A percentile compares a stretch with the other conserved stretches of the same genome.
phyloP scores from a whole-genome alignment of 2,113 vertebrate species.

The Aegypius monachus region DNA sequence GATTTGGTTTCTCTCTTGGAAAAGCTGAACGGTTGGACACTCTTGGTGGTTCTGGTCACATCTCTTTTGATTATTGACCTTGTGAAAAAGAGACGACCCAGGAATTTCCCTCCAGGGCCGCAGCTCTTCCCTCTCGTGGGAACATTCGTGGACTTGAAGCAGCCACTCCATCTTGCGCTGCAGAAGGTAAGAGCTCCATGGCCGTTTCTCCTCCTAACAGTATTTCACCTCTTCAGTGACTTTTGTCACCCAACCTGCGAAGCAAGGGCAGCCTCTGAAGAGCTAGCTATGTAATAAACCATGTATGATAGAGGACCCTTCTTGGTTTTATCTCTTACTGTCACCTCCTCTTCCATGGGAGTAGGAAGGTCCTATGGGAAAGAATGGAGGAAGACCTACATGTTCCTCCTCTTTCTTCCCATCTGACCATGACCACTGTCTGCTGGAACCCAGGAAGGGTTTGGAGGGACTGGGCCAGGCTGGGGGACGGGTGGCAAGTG shows the following conservation, averaged over 20 bases:
- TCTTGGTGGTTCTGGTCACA: slow-evolving; percentile 56
- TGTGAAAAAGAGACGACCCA: slow-evolving; percentile 67
- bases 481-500: background rate
- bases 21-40: slow-evolving; percentile 23
- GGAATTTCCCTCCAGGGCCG: slow-evolving; percentile 70
- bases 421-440: background rate
- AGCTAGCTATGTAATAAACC: background rate
- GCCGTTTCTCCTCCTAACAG: background rate
- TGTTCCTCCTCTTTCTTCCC: background rate
- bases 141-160: slow-evolving; percentile 59
- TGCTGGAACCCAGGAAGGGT: background rate
- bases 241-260: background rate
- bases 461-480: background rate
- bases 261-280: background rate
- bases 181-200: slow-evolving; percentile 64
- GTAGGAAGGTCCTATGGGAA: background rate
- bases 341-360: background rate
- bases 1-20: slow-evolving; percentile 5
- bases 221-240: background rate
- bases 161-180: slow-evolving; percentile 28
- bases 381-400: background rate
- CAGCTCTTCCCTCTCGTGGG: slow-evolving; percentile 63
- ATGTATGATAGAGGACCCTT: background rate
- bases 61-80: slow-evolving; percentile 71
- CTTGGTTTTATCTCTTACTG: background rate